Evolutionary conservation across 2,888 invertebrate species (phyloP), one percentile per base, ranked within the genome.

Genomic region (Tachina grossa): DNA sequence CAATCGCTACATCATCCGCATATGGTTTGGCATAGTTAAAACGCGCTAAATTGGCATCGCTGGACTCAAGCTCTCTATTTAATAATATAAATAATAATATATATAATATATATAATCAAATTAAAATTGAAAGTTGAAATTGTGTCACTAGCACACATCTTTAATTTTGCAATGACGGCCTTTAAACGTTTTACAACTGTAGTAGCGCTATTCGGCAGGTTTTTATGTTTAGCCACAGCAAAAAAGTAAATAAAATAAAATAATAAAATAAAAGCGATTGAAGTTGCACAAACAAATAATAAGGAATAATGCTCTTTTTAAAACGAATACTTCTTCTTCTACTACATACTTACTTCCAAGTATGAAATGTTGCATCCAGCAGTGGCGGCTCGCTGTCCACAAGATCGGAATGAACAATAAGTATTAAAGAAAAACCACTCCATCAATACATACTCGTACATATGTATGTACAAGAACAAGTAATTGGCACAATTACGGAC

Each of bases 401-500:
- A 55, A 57, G 57, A 57, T 77, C 59, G 22, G 19, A 49, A 49
- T 13, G 45, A 45, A 22, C 49, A 41, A 43, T 51, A 77, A 69
- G 51, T 22, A 41, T 68, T n/a, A 59, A 49, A 47, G 14, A 47
- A 16, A 41, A 57, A 3, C 47, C 47, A 59, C 31, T 22, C 22
- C n/a, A 11, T 43, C 14, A 2, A n/a, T n/a, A n/a, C n/a, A n/a
- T n/a, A n/a, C n/a, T n/a, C n/a, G n/a, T n/a, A n/a, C n/a, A n/a
- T n/a, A n/a, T n/a, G n/a, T 31, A 31, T 31, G 31, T 31, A 6
- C 31, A 45, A 53, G 14, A 55, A 16, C 13, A 51, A 39, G 47
- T 55, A 61, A 79, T 79, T 79, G 61, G 10, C 43, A 53, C 45
- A 71, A 71, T 71, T 71, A 59, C 10, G 41, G 31, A 59, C 59